Conservation (phyloP, 1,140 invertebrate genomes). For the Drosophila neocordata region DNA sequence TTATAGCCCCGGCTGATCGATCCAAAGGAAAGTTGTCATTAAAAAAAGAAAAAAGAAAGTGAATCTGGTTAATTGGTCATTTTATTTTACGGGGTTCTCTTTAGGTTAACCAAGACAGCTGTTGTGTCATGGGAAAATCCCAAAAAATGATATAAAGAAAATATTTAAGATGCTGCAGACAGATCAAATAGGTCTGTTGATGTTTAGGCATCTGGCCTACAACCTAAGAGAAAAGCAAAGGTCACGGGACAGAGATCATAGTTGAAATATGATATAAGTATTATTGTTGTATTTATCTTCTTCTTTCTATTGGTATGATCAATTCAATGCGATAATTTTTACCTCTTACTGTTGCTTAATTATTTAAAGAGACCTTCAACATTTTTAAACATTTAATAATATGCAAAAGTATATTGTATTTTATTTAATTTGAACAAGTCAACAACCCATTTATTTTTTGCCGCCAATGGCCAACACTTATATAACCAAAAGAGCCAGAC, state of each 20-base stretch:
- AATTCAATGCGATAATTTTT: constrained; percentile 5
- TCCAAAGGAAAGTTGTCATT: constrained; percentile 42
- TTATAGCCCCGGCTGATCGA: constrained; percentile 36
- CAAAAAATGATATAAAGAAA: background rate
- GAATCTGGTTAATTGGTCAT: background rate
- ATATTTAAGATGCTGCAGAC: background rate
- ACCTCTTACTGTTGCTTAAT: background rate
- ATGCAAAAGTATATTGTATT: constrained; percentile 8
- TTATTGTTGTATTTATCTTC: no score
- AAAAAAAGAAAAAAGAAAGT: constrained; percentile 34
- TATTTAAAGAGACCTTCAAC: background rate
- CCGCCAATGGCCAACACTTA: constrained; percentile 31
- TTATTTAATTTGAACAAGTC: constrained; percentile 25
- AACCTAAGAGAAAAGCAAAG: background rate
- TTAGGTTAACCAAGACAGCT: background rate
- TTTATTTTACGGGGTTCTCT: background rate
- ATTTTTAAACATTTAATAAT: background rate
- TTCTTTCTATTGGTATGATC: background rate
- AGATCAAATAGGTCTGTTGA: background rate
- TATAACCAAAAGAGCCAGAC: constrained; percentile 11
- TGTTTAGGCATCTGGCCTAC: background rate
- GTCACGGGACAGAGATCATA: constrained; percentile 4
- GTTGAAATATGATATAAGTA: background rate
- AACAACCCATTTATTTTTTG: constrained; percentile 59
- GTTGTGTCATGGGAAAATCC: constrained; percentile 2